phyloP scores from a whole-genome alignment of 2,888 invertebrate genomes.

The Mythimna loreyi region DNA sequence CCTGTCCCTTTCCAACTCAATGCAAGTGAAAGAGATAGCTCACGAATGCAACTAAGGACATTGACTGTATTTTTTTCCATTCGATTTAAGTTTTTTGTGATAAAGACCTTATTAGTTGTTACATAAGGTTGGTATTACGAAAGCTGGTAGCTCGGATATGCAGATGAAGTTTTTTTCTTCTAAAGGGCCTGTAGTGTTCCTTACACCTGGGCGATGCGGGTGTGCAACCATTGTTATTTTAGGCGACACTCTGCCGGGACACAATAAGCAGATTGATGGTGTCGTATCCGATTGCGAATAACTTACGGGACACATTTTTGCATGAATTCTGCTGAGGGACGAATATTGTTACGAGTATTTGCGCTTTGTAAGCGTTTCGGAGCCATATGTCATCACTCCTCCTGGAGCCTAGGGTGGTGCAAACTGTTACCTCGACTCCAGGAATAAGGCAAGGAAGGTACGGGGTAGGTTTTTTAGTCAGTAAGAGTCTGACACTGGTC shows the following conservation, averaged over 20 bases:
- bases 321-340: constrained; percentile 6
- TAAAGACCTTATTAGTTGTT: constrained; percentile 33
- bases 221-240: constrained; percentile 60
- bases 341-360: constrained; percentile 9
- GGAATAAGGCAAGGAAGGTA: too few relatives aligned
- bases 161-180: constrained; percentile 58
- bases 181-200: constrained; percentile 40
- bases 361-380: too few relatives aligned
- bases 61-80: constrained; percentile 55
- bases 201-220: constrained; percentile 64
- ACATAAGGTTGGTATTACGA: constrained; percentile 44
- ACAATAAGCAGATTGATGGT: constrained; percentile 62
- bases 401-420: too few relatives aligned
- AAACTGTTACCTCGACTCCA: too few relatives aligned
- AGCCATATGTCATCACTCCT: too few relatives aligned
- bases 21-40: constrained; percentile 47
- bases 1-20: constrained; percentile 32
- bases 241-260: constrained; percentile 44
- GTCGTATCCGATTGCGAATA: constrained; percentile 28
- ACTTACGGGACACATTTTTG: constrained; percentile 19
- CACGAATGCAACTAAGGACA: constrained; percentile 59
- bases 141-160: constrained; percentile 43
- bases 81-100: constrained; percentile 8
- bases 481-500: too few relatives aligned
- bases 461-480: too few relatives aligned